Base-by-base conservation (phyloP, 2,888 invertebrate genomes). In the Hypselothyrea guttata region DNA sequence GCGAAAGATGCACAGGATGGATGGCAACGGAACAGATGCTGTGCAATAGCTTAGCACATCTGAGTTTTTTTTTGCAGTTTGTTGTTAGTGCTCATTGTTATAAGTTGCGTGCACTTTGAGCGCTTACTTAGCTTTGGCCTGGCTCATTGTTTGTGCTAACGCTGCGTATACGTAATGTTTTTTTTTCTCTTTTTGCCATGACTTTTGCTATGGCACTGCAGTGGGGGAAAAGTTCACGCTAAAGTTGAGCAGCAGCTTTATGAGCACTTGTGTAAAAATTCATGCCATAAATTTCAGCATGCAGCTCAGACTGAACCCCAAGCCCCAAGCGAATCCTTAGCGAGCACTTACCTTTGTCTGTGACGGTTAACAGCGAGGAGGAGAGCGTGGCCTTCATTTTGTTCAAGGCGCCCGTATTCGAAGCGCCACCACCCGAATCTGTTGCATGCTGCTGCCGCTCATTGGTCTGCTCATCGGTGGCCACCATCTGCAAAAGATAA, bases 371-470 rank as follows among this genome's bases (percentile, higher is more conserved):
- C 45, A 96, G 91, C 57, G 95, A 95, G 28, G 95, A 95, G 58
- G 95, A 95, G 65, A 95, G 92, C 38, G 95, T 95, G 90, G 96
- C 96, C 74, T 95, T 93, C 81, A 96, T 91, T 91, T 95, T 96
- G 84, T 95, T 95, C 88, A 96, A 95, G 55, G 96, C 94, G 37
- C 78, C 78, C 45, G 78, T 84, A 37, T 78, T 84, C 22, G 84
- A 77, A 60, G 79, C 66, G 13, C 84, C 79, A 28, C 95, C 95
- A 59, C 89, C 88, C 11, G 88, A 79, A 65, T 89, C 89, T 51
- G 88, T 77, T 52, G 88, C 79, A 77, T 88, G 88, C 34, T 87
- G 89, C 58, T 92, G 89, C 74, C 93, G 89, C 85, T 92, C 92
- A 62, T 93, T 90, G 52, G 63, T 52, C 83, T 84, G 77, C 75